Evolutionary conservation across 1,140 invertebrate species (phyloP), one percentile per base, ranked within the genome.

Genomic region (Stegodyphus mimosarum): DNA sequence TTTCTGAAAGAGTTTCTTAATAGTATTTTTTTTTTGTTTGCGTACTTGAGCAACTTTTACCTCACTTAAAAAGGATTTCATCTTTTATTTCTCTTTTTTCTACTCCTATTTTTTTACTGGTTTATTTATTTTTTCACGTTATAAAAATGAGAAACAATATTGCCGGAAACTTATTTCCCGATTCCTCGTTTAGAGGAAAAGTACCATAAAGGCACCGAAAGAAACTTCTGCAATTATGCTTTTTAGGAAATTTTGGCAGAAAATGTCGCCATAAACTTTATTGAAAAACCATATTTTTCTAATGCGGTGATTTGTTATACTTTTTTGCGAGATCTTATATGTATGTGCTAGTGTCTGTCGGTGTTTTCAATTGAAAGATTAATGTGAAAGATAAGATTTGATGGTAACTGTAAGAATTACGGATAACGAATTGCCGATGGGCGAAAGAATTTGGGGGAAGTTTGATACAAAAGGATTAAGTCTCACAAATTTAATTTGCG

Each of bases 101-200:
- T 18, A n/a, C 53, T 33, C 3, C 33, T 33, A 33, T 33, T 33
- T 33, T 33, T 33, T 33, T 33, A 33, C 33, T 33, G 3, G 1
- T 33, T 33, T 33, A 33, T 33, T 33, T 33, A 33, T 33, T 51
- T 77, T 77, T 75, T 15, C 48, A 75, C 6, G 52, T 33, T 63
- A 66, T 52, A 66, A 77, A 77, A 66, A 51, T 67, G 63, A 67
- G 51, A 76, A 73, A 77, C 63, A 64, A 67, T 77, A 66, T 77
- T 48, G 11, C 33, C 33, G 67, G 52, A 74, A 74, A 74, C 18
- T 50, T n/a, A 74, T 60, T 74, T 74, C n/a, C 53, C 70, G 33
- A n/a, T 33, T 71, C 49, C 7, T 48, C 33, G 48, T 51, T 18
- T 52, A 64, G 33, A 63, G 64, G 73, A 67, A 77, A 67, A 17